Evolutionary conservation across 1,140 invertebrate genomes (phyloP).

Genomic region (Heliconius himera): DNA sequence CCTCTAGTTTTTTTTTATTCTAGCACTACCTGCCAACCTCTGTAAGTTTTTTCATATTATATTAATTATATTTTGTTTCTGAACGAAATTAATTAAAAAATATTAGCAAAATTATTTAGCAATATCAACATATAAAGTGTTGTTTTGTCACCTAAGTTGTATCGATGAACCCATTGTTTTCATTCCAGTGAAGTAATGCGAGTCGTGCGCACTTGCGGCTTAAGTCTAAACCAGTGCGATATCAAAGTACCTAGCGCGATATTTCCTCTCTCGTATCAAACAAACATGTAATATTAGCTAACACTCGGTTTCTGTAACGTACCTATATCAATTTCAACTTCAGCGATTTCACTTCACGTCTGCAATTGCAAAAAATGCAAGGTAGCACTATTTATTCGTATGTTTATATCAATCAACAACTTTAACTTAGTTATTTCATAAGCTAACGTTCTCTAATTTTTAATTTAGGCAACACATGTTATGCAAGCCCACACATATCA

Average conservation of each 20-base stretch:
- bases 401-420: background rate
- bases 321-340: conserved; percentile 38
- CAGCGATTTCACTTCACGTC: conserved; percentile 32
- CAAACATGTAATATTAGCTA: conserved; percentile 39
- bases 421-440: background rate
- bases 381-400: background rate
- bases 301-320: conserved; percentile 38
- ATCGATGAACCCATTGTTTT: conserved; percentile 58
- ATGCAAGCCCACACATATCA: background rate
- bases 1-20: too few relatives aligned
- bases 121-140: background rate
- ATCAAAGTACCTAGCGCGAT: conserved; percentile 35
- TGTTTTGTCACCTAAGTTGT: conserved; percentile 25
- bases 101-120: background rate
- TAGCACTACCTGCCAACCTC: too few relatives aligned
- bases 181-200: conserved; percentile 53
- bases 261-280: conserved; percentile 37
- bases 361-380: background rate
- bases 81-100: too few relatives aligned
- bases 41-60: too few relatives aligned
- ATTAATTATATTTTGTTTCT: too few relatives aligned
- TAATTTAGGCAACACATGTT: conserved; percentile 2
- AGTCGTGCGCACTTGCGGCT: conserved; percentile 44
- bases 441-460: background rate
- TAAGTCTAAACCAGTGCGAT: conserved; percentile 27